Conservation (phyloP, 2,888 invertebrate genomes). For the Caprella mutica region DNA sequence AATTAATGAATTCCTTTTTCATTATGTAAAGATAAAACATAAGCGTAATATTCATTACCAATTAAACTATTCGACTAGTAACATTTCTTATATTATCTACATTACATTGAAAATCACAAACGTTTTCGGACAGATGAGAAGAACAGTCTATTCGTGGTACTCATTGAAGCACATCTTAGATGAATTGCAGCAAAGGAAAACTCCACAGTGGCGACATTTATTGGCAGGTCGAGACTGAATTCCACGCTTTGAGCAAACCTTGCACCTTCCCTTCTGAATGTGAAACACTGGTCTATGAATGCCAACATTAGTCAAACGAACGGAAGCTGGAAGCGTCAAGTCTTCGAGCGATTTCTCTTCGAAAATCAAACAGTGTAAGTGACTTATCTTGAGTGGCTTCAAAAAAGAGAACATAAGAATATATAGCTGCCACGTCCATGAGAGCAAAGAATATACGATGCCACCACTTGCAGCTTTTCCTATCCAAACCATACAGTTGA, state of each 20-base stretch:
- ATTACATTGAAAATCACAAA: too few species aligned
- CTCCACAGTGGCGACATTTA: slow-evolving; percentile 10
- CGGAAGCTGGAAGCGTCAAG: background rate
- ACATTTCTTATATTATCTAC: too few species aligned
- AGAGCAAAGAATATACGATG: slow-evolving; percentile 36
- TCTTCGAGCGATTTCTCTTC: background rate
- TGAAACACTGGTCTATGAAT: slow-evolving; percentile 13
- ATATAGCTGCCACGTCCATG: slow-evolving; percentile 35
- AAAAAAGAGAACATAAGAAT: slow-evolving; percentile 18
- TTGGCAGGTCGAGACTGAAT: slow-evolving; percentile 4
- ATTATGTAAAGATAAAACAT: too few species aligned
- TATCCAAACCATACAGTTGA: slow-evolving; percentile 36
- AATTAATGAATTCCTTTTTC: too few species aligned
- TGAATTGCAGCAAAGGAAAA: slow-evolving; percentile 16
- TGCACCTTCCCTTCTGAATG: slow-evolving; percentile 13
- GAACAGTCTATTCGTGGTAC: too few species aligned
- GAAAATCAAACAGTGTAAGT: background rate
- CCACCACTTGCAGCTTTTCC: slow-evolving; percentile 38
- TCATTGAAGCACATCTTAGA: slow-evolving; percentile 14
- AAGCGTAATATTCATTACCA: too few species aligned
- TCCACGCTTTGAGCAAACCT: slow-evolving; percentile 16
- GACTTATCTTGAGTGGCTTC: background rate
- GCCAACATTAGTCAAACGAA: background rate
- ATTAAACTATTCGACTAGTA: too few species aligned
- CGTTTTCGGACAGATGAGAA: too few species aligned